Conservation (phyloP, 2,113 vertebrate species). For the Meleagris gallopavo region DNA sequence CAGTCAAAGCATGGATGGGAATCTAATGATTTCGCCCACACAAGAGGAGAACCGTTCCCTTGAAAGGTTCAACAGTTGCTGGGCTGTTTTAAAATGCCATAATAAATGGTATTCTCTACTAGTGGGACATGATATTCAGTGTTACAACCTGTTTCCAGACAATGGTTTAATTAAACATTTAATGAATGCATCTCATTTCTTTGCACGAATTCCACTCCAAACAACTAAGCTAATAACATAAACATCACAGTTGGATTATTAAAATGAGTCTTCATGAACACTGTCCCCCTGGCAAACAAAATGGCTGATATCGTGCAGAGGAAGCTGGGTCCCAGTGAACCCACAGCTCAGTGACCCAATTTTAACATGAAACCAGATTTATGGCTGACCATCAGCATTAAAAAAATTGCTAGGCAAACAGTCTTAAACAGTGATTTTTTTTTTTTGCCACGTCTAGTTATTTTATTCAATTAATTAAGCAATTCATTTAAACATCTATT, state of each 20-base stretch:
- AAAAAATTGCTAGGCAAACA: background rate
- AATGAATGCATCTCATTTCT: slow-evolving; percentile 1
- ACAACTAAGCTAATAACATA: slow-evolving; percentile 22
- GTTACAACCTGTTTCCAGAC: background rate
- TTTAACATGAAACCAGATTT: background rate
- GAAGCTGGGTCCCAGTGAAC: background rate
- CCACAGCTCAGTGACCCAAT: background rate
- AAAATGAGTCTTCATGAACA: slow-evolving; percentile 38
- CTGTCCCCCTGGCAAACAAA: background rate
- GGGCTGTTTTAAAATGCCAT: background rate
- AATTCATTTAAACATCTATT: background rate
- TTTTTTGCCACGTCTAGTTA: background rate
- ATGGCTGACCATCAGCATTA: background rate
- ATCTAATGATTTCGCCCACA: background rate
- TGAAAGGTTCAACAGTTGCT: background rate
- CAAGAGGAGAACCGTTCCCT: background rate
- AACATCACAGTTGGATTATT: slow-evolving; percentile 28
- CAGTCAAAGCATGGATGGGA: background rate
- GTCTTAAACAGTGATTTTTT: background rate
- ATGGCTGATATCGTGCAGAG: background rate
- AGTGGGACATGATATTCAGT: background rate
- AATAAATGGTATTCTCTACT: slow-evolving; percentile 2
- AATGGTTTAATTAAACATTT: slow-evolving; percentile 42
- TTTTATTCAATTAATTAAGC: background rate
- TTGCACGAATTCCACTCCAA: background rate